Evolutionary conservation across 2,888 invertebrate genomes (phyloP).

Genomic region (Crioceris asparagi): DNA sequence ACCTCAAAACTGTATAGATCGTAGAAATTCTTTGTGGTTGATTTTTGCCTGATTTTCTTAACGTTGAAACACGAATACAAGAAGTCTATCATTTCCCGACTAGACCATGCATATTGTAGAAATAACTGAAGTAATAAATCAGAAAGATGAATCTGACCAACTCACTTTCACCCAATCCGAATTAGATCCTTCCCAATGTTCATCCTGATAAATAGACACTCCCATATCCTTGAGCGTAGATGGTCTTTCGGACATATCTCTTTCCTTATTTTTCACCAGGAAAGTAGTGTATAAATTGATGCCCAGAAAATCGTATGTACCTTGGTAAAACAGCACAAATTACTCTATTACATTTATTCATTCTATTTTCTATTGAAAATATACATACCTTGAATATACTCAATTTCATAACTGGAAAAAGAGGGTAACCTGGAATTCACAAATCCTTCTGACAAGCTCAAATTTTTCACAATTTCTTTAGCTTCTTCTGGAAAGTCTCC

Average conservation of each 20-base stretch:
- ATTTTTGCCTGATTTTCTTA: no score
- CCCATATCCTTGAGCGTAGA: constrained; percentile 54
- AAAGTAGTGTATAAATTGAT: constrained; percentile 18
- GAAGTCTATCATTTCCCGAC: no score
- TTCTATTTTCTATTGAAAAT: no score
- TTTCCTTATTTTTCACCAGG: constrained; percentile 14
- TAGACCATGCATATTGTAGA: no score
- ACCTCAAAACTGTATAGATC: no score
- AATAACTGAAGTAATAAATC: no score
- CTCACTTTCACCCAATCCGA: constrained; percentile 19
- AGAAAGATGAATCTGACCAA: no score
- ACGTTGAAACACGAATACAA: no score
- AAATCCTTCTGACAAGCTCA: constrained; percentile 19
- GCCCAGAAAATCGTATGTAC: constrained; percentile 22
- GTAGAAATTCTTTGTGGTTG: no score
- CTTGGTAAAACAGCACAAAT: background rate
- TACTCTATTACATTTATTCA: no score
- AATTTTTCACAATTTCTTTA: constrained; percentile 16
- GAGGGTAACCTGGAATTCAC: constrained; percentile 18
- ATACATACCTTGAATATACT: constrained; percentile 12
- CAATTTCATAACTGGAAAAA: constrained; percentile 14
- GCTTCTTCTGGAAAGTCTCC: constrained; percentile 23
- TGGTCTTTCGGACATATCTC: constrained; percentile 30
- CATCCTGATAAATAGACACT: constrained; percentile 44
- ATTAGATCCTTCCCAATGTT: constrained; percentile 44